phyloP scores from a whole-genome alignment of 2,113 vertebrate species.

The Passer montanus region DNA sequence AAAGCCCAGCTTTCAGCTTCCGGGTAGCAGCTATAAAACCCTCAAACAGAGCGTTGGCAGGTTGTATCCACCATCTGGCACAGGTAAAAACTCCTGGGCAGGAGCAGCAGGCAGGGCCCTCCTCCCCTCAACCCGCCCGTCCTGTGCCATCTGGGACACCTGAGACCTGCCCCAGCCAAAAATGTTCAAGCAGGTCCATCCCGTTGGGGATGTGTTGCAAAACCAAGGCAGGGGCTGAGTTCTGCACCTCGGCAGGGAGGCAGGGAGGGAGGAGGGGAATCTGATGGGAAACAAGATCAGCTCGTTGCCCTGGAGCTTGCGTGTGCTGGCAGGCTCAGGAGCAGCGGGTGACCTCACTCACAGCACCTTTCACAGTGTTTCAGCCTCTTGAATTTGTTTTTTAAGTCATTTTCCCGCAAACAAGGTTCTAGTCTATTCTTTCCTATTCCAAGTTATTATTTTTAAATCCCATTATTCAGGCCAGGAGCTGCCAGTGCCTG shows the following conservation, averaged over 20 bases:
- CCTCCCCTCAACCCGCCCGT: neutral
- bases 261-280: conserved; percentile 26
- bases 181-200: conserved; percentile 24
- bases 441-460: neutral
- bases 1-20: neutral
- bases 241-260: neutral
- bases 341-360: neutral
- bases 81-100: neutral
- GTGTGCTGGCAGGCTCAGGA: conserved; percentile 13
- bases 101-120: neutral
- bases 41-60: rapidly evolving
- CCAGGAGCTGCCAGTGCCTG: neutral
- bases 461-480: neutral
- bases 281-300: neutral
- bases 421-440: neutral
- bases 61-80: rapidly evolving
- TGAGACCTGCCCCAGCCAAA: conserved; percentile 1
- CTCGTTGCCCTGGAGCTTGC: neutral
- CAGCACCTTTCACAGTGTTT: neutral
- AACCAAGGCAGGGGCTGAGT: neutral
- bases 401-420: neutral
- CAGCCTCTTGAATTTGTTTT: neutral
- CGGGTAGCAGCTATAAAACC: neutral
- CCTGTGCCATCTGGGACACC: neutral
- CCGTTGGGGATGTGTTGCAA: conserved; percentile 35